phyloP scores from a whole-genome alignment of 2,888 invertebrate genomes.

The Ochlodes sylvanus region DNA sequence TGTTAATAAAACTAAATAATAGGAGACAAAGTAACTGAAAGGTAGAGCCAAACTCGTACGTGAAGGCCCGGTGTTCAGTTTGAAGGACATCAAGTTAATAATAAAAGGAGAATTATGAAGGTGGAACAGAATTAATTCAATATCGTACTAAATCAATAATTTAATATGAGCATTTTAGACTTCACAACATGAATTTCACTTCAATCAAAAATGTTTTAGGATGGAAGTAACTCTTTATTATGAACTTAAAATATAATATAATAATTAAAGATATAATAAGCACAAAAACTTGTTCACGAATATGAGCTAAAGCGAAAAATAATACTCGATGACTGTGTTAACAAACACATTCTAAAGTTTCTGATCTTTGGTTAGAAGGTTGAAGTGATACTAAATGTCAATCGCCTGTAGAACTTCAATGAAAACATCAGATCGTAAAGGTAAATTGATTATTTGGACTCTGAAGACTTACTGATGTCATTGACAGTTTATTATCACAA shows the following conservation, averaged over 20 bases:
- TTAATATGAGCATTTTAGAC: no score
- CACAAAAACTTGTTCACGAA: constrained; percentile 53
- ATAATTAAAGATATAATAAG: background rate
- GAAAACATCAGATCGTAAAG: constrained; percentile 28
- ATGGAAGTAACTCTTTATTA: no score
- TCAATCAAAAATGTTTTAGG: no score
- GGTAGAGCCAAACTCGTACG: constrained; percentile 45
- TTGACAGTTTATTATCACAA: background rate
- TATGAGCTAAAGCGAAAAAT: constrained; percentile 54
- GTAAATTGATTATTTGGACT: constrained; percentile 14
- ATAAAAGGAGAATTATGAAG: constrained; percentile 53
- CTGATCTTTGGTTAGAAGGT: constrained; percentile 55
- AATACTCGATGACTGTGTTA: constrained; percentile 50
- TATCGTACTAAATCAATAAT: background rate
- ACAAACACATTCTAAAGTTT: constrained; percentile 40
- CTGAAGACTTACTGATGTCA: background rate
- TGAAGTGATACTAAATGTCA: constrained; percentile 55
- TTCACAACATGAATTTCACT: no score
- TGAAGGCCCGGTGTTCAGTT: constrained; percentile 45
- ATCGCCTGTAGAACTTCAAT: constrained; percentile 39
- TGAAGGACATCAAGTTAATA: constrained; percentile 58
- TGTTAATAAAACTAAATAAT: constrained; percentile 1
- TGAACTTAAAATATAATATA: no score
- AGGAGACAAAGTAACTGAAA: constrained; percentile 40
- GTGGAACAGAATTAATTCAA: constrained; percentile 40